Base-by-base conservation (phyloP, 1,140 invertebrate genomes). In the Lepidurus couesii region DNA sequence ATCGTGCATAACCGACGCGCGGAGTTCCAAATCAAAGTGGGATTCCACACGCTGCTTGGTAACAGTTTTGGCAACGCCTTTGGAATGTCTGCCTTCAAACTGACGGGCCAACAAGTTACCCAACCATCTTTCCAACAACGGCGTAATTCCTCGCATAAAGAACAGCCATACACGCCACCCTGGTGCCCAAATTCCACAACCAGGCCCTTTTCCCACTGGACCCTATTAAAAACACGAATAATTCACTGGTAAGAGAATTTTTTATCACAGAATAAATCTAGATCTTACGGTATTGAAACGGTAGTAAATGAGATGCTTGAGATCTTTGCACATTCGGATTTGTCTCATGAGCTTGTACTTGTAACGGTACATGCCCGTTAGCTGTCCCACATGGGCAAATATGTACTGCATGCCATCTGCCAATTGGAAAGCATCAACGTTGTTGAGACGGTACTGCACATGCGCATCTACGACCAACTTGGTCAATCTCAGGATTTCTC, bases 271-370 rank as follows among this genome's bases (percentile, higher is more conserved):
- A 34, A 4, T 34, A 80, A 85, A 34, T 4, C 4, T 34, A 3
- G 34, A 34, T 34, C 89, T 89, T 86, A 95, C 95, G 53, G 98
- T 99, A 84, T 99, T 99, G 86, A 99, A 99, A 80, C 98, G 90
- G 87, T 99, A 99, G 86, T 99, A 99, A 79, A 99, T 98, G 76
- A 99, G 87, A 89, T 99, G 98, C 84, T 99, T 99, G 80, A 99
- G 88, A 87, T 99, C 98, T 86, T 99, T 99, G 88, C 98, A 99
- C 98, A 99, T 99, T 76, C 98, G 87, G 81, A 99, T 99, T 88
- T 99, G 98, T 84, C 96, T 91, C 98, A 99, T 99, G 16, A 99
- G 87, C 85, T 99, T 99, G 87, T 99, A 99, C 84, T 99, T 99
- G 88, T 99, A 99, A 74, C 98, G 89, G 86, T 99, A 99, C 98